Evolutionary conservation across 1,140 invertebrate species (phyloP).

Genomic region (Pachypsylla venusta): DNA sequence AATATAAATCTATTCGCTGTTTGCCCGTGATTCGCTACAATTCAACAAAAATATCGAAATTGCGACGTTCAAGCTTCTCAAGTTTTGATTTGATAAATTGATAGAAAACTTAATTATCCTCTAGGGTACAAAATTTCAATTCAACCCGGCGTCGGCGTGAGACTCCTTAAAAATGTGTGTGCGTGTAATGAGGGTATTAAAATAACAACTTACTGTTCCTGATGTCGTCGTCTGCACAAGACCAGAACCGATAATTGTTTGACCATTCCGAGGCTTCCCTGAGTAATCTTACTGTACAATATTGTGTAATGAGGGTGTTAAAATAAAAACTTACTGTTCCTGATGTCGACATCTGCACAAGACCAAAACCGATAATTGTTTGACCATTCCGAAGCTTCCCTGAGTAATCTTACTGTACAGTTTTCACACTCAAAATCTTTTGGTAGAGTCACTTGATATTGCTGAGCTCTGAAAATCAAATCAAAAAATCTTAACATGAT

Average conservation of each 20-base stretch:
- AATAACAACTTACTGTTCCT: constrained; percentile 29
- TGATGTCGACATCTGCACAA: constrained; percentile 86
- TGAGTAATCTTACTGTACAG: constrained; percentile 73
- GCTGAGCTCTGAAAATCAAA: constrained; percentile 51
- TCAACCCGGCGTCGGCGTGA: too few relatives aligned
- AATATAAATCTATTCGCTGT: too few relatives aligned
- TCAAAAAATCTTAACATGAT: constrained; percentile 11
- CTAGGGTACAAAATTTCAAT: too few relatives aligned
- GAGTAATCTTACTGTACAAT: constrained; percentile 77
- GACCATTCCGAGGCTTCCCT: constrained; percentile 83
- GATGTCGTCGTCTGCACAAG: constrained; percentile 88
- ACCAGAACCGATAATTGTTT: constrained; percentile 73
- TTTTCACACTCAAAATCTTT: constrained; percentile 67
- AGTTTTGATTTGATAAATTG: too few relatives aligned
- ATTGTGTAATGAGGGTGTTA: too few relatives aligned
- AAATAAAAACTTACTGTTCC: constrained; percentile 23
- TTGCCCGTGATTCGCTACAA: too few relatives aligned
- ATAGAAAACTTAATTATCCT: too few relatives aligned
- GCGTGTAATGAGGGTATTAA: too few relatives aligned
- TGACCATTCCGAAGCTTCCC: constrained; percentile 82
- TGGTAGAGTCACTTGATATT: constrained; percentile 61
- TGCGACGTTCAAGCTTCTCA: too few relatives aligned
- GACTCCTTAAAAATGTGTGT: too few relatives aligned
- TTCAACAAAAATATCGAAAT: too few relatives aligned
- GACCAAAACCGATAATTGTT: constrained; percentile 78